These are phyloP conservation scores for Metopia argyrocephala DNA, from an alignment of 2,888 invertebrate genomes.

Conservation along the genomic window DNA sequence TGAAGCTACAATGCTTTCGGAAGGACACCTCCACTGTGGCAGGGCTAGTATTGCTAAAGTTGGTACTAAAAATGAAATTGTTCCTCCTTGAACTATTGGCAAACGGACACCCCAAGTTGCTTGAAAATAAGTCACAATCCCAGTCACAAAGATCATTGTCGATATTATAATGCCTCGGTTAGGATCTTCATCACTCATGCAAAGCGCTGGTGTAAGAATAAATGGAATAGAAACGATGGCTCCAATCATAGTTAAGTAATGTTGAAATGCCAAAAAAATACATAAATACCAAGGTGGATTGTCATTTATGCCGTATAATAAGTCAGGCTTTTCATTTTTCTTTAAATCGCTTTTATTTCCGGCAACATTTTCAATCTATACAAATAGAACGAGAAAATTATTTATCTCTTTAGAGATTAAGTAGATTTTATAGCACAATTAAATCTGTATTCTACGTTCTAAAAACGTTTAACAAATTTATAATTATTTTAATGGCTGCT, in stretches of 20 bases:
- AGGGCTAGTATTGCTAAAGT: slow-evolving; percentile 87
- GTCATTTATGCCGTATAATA: slow-evolving; percentile 87
- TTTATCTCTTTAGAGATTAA: background rate
- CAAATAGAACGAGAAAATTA: background rate
- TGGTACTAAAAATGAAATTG: slow-evolving; percentile 88
- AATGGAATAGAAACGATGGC: slow-evolving; percentile 90
- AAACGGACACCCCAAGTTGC: slow-evolving; percentile 86
- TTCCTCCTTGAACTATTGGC: slow-evolving; percentile 88
- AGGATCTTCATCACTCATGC: slow-evolving; percentile 87
- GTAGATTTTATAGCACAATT: no score
- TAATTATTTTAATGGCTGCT: no score
- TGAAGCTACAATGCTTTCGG: slow-evolving; percentile 78
- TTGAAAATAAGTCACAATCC: slow-evolving; percentile 86
- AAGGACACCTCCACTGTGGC: slow-evolving; percentile 86
- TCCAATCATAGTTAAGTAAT: slow-evolving; percentile 91
- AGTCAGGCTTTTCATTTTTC: slow-evolving; percentile 72
- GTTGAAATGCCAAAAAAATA: slow-evolving; percentile 89
- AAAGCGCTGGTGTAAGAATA: slow-evolving; percentile 87
- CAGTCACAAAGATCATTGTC: slow-evolving; percentile 89
- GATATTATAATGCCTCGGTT: slow-evolving; percentile 87
- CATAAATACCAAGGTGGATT: slow-evolving; percentile 90
- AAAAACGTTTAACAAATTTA: no score
- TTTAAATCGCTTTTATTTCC: background rate
- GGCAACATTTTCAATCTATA: background rate
- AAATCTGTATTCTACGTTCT: no score